phyloP scores from a whole-genome alignment of 2,797 vertebrate species.

The Knipowitschia caucasica region DNA sequence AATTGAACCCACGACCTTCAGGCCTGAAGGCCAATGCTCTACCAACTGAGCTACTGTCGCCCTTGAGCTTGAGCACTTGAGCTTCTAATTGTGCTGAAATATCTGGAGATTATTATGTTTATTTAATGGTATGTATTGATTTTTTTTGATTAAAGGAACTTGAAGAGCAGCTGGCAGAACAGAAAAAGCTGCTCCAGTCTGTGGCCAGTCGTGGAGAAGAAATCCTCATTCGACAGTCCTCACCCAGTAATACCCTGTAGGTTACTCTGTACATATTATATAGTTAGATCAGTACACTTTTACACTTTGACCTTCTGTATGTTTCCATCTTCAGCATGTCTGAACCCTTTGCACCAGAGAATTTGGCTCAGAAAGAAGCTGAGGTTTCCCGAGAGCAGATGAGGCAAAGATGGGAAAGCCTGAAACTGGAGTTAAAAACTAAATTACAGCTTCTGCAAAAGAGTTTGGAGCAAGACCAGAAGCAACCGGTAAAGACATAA shows the following conservation, averaged over 20 bases:
- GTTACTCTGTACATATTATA: neutral
- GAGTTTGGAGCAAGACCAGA: constrained; percentile 85
- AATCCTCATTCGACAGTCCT: constrained; percentile 86
- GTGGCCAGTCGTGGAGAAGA: constrained; percentile 91
- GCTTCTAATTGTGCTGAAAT: constrained; percentile 25
- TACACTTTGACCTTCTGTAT: neutral
- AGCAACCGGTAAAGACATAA: constrained; percentile 77
- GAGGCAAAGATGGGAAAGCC: constrained; percentile 90
- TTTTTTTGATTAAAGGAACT: constrained; percentile 78
- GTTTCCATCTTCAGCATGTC: constrained; percentile 68
- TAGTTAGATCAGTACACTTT: neutral
- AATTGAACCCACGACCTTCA: too few relatives aligned
- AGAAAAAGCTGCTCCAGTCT: constrained; percentile 90
- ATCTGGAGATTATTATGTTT: neutral
- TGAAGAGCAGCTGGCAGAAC: constrained; percentile 89
- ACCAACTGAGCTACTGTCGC: too few relatives aligned
- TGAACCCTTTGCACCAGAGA: constrained; percentile 74
- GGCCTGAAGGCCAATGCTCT: too few relatives aligned
- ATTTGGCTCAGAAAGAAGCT: constrained; percentile 77
- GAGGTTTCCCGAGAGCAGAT: constrained; percentile 76
- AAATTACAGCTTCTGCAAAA: constrained; percentile 87
- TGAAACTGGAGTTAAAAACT: constrained; percentile 86
- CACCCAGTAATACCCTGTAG: constrained; percentile 63
- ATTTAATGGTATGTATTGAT: neutral
- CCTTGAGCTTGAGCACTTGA: too few relatives aligned